These are phyloP conservation scores for Hemicordylus capensis DNA, from an alignment of 2,113 vertebrate genomes.

Conservation along the genomic window DNA sequence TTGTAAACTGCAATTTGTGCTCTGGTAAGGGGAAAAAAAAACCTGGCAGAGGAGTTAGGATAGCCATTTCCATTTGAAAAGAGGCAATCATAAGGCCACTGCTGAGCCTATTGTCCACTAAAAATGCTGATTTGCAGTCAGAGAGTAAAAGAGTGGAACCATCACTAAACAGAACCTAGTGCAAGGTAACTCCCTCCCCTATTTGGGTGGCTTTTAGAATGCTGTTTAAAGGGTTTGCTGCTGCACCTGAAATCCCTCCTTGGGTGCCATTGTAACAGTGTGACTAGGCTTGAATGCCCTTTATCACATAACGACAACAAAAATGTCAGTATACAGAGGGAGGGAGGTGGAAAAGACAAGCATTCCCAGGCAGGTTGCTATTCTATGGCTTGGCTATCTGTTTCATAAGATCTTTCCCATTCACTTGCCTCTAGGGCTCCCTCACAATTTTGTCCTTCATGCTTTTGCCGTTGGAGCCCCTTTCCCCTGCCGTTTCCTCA, in stretches of 20 bases:
- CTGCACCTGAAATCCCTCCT: constrained; percentile 75
- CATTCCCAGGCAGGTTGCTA: constrained; percentile 63
- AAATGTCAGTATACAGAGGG: constrained; percentile 60
- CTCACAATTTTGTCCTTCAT: constrained; percentile 64
- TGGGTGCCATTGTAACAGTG: constrained; percentile 78
- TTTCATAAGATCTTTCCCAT: constrained; percentile 64
- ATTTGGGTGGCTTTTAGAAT: constrained; percentile 73
- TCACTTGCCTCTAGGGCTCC: constrained; percentile 58
- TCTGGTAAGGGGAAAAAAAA: constrained; percentile 84
- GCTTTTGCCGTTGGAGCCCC: constrained; percentile 43
- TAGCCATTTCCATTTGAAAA: constrained; percentile 99
- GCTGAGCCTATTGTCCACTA: constrained; percentile 97
- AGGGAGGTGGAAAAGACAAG: constrained; percentile 43
- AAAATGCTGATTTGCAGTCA: constrained; percentile 92
- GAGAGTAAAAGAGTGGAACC: constrained; percentile 83
- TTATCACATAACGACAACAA: constrained; percentile 61
- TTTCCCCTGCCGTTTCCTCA: constrained; percentile 25
- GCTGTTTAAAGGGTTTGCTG: constrained; percentile 72
- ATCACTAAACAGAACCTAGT: constrained; percentile 81
- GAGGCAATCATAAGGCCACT: constrained; percentile 97
- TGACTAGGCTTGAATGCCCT: constrained; percentile 73
- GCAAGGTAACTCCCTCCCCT: constrained; percentile 79
- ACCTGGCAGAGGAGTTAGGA: constrained; percentile 93
- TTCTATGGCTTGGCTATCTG: constrained; percentile 67
- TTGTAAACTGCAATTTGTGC: constrained; percentile 99